Percentiles rank a stretch among this genome's conserved stretches.
These are phyloP conservation scores for Talpa occidentalis DNA, from an alignment of 2,113 vertebrate genomes.

Conservation along the genomic window DNA sequence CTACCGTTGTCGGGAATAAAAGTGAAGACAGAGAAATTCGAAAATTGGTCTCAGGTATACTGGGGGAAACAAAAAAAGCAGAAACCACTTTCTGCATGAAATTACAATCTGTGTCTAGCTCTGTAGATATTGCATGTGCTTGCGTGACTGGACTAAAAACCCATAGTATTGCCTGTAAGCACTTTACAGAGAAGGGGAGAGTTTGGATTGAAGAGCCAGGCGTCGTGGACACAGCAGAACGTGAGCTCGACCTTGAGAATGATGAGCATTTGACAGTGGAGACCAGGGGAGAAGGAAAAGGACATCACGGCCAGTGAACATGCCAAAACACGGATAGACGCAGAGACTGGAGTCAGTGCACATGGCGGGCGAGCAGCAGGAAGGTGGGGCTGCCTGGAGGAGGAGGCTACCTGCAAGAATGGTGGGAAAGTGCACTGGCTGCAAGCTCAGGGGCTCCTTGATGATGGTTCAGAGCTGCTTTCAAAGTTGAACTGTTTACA, in stretches of 20 bases:
- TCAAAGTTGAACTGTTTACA: neutral
- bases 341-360: neutral
- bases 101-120: neutral
- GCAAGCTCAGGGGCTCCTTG: neutral
- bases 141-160: neutral
- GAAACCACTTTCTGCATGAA: neutral
- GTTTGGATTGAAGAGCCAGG: neutral
- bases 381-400: neutral
- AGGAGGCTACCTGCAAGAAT: neutral
- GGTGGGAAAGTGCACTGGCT: no score
- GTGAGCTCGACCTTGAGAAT: neutral
- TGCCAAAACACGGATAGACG: neutral
- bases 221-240: neutral
- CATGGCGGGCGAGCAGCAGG: no score
- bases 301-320: neutral
- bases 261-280: neutral
- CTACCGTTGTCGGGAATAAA: neutral
- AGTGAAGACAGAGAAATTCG: neutral
- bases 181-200: neutral
- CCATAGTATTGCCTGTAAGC: neutral
- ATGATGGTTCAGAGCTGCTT: neutral
- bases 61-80: neutral
- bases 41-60: neutral
- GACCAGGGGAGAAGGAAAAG: neutral
- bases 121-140: neutral